Evolutionary conservation across 2,888 invertebrate genomes (phyloP), one percentile per base, ranked within the genome.

Genomic region (Eumacrocentrus americanus): DNA sequence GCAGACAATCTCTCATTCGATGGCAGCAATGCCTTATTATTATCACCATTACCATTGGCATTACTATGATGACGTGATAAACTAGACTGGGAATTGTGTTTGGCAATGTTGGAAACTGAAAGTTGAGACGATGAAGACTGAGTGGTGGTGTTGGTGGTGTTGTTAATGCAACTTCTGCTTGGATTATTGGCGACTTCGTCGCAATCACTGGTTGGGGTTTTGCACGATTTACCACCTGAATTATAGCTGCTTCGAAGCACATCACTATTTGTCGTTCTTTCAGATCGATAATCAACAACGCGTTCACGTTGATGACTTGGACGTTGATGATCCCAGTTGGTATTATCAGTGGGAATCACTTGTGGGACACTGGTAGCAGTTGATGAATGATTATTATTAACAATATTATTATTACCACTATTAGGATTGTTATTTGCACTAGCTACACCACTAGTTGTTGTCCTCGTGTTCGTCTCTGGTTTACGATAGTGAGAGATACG

Each of bases 401-500:
- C 66, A 58, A 58, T 66, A 55, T 12, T 60, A 61, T 57, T 68
- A 51, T 57, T 67, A 69, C 51, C 68, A 67, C 61, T 70, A 65
- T 56, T 70, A 66, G 47, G 29, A 35, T 55, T 51, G 61, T 55
- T 58, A 62, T 58, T 38, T 64, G 62, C 34, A 61, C 63, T 52
- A 58, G 62, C 68, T 48, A 60, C 68, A 58, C 70, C 69, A 64
- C 73, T 80, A 46, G 77, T 77, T 61, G 76, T 69, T 69, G 81
- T 79, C 62, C 76, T 70, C 62, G 72, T 72, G 63, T 73, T 75
- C 34, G 78, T 75, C 77, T 84, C 80, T 20, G 85, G 86, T 73
- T 89, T 89, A 70, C 85, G 87, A 79, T 89, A 92, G 83, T 91
- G 91, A 78, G 95, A 94, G 81, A 95, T 93, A 77, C 95, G 89